These are phyloP conservation scores for Seladonia tumulorum DNA, from an alignment of 2,888 invertebrate genomes.

Conservation along the genomic window DNA sequence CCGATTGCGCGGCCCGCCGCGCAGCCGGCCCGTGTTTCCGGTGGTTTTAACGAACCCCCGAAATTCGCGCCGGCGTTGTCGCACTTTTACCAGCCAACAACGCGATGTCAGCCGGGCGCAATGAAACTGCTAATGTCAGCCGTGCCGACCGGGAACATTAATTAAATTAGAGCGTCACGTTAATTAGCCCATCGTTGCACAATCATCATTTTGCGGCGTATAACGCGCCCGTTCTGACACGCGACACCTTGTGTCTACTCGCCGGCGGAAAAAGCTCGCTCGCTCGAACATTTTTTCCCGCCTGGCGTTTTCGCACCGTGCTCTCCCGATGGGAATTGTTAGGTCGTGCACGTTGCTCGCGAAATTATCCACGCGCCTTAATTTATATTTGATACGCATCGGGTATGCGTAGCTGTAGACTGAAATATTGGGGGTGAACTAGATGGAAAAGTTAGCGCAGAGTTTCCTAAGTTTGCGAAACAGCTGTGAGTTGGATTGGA, in stretches of 20 bases:
- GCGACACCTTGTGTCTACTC: not conserved
- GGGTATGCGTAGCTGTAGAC: too few relatives aligned
- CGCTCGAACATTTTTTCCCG: not conserved
- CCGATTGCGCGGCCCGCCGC: not conserved
- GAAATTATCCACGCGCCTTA: not conserved
- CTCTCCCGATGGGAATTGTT: not conserved
- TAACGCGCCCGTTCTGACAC: not conserved
- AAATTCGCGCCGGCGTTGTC: not conserved
- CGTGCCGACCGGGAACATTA: conserved; percentile 35
- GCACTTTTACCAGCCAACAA: conserved; percentile 34
- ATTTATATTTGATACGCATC: not conserved
- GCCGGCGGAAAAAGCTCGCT: not conserved
- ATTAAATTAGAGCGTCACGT: conserved; percentile 50
- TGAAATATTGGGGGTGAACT: too few relatives aligned
- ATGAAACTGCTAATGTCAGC: conserved; percentile 43
- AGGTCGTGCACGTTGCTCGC: not conserved
- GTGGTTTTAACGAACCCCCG: not conserved
- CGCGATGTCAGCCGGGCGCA: conserved; percentile 27
- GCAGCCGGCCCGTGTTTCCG: not conserved
- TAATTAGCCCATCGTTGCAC: conserved; percentile 50
- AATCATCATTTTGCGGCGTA: conserved; percentile 48
- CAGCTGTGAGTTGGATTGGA: too few relatives aligned
- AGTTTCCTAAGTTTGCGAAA: too few relatives aligned
- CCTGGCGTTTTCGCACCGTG: not conserved
- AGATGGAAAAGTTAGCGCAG: too few relatives aligned